Evolutionary conservation across 2,797 vertebrate genomes (phyloP), one percentile per base, ranked within the genome.

Genomic region (Tokudaia muenninki): DNA sequence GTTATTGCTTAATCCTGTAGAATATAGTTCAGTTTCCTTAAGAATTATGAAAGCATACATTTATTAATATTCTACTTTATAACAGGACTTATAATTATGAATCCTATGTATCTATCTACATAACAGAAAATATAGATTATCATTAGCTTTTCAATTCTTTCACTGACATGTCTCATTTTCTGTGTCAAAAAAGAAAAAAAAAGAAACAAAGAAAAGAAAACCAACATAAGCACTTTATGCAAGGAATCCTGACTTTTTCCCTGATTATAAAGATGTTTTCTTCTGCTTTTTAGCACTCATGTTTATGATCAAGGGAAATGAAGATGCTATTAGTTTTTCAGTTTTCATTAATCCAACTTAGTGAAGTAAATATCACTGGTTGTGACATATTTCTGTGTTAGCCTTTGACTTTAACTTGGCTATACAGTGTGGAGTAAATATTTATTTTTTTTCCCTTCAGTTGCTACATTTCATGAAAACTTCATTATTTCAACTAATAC

Each of bases 391-490:
- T 67, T 26, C 41, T 3, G 74, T 50, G 55, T 2, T 2, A 52
- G 37, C 8, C 24, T 90, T 81, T n/a, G 19, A 37, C 3, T 87
- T 91, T 90, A 29, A 29, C 77, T 16, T 61, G 57, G 17, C 21
- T 84, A 19, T 89, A 74, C 52, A 92, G 6, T 44, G 4, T 94
- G 37, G 24, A 92, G 79, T 24, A 92, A 55, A 82, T 0, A 67
- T 86, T 87, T 90, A 88, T 81, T n/a, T 83, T 92, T 16, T 37
- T 88, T 82, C 94, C 97, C 74, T 88, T 97, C 81, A 72, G 92
- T 21, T 31, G 94, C 14, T 77, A 92, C 52, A 95, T 95, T 79
- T 97, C 59, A 91, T 67, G 47, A 89, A 97, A 97, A 96, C 95
- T 34, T 52, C 90, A 95, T 83, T 87, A 78, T 95, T 80, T n/a